Conservation (phyloP, 2,888 invertebrate species). For the Athripsodes cinereus region DNA sequence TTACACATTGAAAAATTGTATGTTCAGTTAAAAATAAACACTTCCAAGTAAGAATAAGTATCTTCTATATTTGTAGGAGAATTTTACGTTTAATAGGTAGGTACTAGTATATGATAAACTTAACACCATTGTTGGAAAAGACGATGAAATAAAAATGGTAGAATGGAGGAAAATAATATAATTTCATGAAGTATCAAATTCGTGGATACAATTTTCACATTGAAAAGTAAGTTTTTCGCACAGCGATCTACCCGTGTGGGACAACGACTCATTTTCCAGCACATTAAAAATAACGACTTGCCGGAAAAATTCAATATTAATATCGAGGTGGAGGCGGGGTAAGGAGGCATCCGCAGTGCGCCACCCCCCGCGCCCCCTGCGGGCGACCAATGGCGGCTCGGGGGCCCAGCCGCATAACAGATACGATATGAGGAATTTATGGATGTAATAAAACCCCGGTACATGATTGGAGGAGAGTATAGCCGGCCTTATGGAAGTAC, state of each 20-base stretch:
- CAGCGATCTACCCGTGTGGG: not conserved
- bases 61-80: no score
- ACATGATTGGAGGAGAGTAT: conserved; percentile 54
- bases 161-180: no score
- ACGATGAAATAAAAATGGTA: no score
- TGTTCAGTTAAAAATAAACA: no score
- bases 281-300: conserved; percentile 54
- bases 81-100: no score
- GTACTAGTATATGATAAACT: no score
- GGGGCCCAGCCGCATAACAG: conserved; percentile 37
- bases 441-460: conserved; percentile 71
- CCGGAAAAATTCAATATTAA: conserved; percentile 77
- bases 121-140: no score
- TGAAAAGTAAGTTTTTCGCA: no score
- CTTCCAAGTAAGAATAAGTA: no score
- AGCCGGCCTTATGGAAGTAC: conserved; percentile 25
- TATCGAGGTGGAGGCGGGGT: conserved; percentile 58
- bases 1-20: no score
- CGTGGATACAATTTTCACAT: no score
- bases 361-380: conserved; percentile 43
- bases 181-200: no score
- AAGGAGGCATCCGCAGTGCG: conserved; percentile 51
- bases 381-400: conserved; percentile 51
- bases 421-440: conserved; percentile 73
- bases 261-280: conserved; percentile 44